Evolutionary conservation across 2,797 vertebrate species (phyloP).

Genomic region (Mareca penelope): DNA sequence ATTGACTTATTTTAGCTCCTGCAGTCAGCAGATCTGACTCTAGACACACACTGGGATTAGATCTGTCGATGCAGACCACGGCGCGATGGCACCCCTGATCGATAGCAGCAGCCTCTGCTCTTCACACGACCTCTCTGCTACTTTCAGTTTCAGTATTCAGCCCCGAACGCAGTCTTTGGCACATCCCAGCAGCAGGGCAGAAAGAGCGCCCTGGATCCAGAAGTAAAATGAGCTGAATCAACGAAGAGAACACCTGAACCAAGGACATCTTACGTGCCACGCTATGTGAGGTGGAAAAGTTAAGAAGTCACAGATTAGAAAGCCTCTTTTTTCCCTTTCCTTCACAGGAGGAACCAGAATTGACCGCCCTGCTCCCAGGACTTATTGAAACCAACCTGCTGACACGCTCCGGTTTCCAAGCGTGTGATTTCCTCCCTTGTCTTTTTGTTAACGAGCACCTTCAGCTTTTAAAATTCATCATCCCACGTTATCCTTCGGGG

Average conservation of each 20-base stretch:
- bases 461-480: neutral
- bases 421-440: neutral
- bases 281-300: accelerated
- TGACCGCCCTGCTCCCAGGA: neutral
- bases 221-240: neutral
- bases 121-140: neutral
- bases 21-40: conserved; percentile 41
- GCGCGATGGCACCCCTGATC: neutral
- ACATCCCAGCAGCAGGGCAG: accelerated
- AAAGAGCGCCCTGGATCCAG: neutral
- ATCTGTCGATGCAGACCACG: neutral
- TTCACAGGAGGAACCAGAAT: neutral
- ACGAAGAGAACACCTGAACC: neutral
- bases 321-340: neutral
- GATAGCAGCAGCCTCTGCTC: neutral
- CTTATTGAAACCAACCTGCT: neutral
- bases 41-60: neutral
- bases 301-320: neutral
- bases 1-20: conserved; percentile 17
- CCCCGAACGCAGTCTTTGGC: neutral
- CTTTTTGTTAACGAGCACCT: neutral
- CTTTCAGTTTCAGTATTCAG: neutral
- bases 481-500: neutral
- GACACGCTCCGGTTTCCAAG: neutral
- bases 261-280: neutral